These are phyloP conservation scores for Betta splendens DNA, from an alignment of 2,797 vertebrate species.

Conservation along the genomic window DNA sequence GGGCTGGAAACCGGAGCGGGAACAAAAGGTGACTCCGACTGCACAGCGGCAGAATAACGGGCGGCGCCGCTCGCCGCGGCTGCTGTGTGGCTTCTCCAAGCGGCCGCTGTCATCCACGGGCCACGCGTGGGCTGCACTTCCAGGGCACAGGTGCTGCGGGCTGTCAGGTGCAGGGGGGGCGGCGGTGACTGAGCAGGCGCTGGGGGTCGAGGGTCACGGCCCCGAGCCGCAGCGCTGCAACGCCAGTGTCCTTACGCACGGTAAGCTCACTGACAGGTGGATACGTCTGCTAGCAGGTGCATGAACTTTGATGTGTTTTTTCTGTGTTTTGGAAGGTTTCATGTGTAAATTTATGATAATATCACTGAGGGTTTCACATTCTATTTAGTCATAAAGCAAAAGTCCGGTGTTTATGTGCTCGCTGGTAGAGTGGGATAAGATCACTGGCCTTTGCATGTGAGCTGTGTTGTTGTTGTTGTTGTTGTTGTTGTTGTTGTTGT, in stretches of 20 bases:
- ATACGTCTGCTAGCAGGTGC: too few relatives aligned
- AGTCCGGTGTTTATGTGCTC: neutral
- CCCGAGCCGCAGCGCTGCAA: constrained; percentile 32
- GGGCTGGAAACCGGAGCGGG: constrained; percentile 30
- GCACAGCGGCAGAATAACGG: constrained; percentile 25
- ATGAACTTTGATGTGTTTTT: neutral
- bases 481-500: neutral
- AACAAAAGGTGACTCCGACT: too few relatives aligned
- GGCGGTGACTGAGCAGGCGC: constrained; percentile 54
- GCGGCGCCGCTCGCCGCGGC: constrained; percentile 35
- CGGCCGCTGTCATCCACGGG: constrained; percentile 56
- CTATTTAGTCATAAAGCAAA: neutral
- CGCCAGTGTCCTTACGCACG: constrained; percentile 17
- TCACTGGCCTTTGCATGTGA: neutral
- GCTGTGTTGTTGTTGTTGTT: neutral
- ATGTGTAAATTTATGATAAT: neutral
- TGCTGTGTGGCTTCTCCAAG: constrained; percentile 54
- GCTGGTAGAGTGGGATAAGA: neutral
- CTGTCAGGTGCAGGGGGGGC: constrained; percentile 42
- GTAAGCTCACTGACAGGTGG: constrained; percentile 17
- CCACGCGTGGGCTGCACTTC: constrained; percentile 40
- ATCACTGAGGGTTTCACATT: neutral
- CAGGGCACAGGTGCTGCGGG: constrained; percentile 42
- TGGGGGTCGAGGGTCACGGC: constrained; percentile 31
- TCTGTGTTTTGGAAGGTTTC: neutral